A percentile compares a stretch with the other conserved stretches of the same genome.
Conservation (phyloP, 2,113 vertebrate genomes). For the Kryptolebias marmoratus region DNA sequence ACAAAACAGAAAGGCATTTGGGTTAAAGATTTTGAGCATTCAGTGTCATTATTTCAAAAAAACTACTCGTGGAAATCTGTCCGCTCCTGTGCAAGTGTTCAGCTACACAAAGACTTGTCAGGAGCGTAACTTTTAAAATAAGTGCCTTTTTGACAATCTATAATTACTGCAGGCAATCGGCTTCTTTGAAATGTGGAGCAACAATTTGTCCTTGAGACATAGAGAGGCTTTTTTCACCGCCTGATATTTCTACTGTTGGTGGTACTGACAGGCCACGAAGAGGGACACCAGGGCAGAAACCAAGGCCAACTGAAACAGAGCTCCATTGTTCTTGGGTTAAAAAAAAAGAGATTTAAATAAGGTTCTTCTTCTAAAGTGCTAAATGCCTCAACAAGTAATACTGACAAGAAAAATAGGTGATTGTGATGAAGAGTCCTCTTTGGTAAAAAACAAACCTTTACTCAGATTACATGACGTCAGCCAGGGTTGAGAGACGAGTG, state of each 20-base stretch:
- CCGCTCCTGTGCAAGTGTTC: slow-evolving; percentile 29
- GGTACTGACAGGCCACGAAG: no score
- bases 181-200: not conserved
- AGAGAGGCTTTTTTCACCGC: slow-evolving; percentile 5
- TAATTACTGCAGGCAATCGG: no score
- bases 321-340: no score
- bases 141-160: no score
- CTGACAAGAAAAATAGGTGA: not conserved
- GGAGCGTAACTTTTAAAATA: no score
- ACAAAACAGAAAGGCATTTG: slow-evolving; percentile 8
- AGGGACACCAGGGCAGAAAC: no score
- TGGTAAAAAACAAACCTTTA: slow-evolving; percentile 11
- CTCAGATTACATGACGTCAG: slow-evolving; percentile 29
- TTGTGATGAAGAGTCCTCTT: not conserved
- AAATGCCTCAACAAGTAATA: not conserved
- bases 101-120: slow-evolving; percentile 15
- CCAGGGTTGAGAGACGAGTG: not conserved
- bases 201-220: slow-evolving; percentile 34
- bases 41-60: slow-evolving; percentile 9
- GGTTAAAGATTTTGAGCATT: not conserved
- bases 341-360: no score
- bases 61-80: slow-evolving; percentile 15
- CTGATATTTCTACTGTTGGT: not conserved
- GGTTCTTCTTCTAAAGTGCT: not conserved
- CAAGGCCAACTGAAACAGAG: not conserved